Base-by-base conservation (phyloP, 2,888 invertebrate genomes). In the Branchellion lobata region DNA sequence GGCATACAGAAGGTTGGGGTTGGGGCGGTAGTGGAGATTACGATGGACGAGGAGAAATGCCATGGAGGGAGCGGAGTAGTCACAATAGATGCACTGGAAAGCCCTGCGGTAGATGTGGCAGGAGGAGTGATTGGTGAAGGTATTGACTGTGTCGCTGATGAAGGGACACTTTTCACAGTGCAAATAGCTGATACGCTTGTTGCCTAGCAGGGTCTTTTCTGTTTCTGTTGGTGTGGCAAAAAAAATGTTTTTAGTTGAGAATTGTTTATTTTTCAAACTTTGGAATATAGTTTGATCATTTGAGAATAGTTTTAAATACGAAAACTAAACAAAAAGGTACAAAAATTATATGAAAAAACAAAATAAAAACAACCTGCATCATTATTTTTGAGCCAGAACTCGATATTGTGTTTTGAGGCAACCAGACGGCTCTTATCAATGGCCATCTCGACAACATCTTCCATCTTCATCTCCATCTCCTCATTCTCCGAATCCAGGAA, bases 111-210 rank as follows among this genome's bases (percentile, higher is more conserved):
- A n/a, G 27, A 77, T 34, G 36, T 77, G 77, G 57, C 57, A 21
- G 33, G 77, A 61, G n/a, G 53, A 24, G 36, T 77, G 77, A 21
- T 40, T 61, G 24, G 33, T n/a, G n/a, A 77, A 65, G 33, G 33
- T 65, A 21, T 65, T 36, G 14, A 34, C 31, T 27, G 27, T n/a
- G 34, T n/a, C 24, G 2, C 24, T n/a, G 18, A 57, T 31, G 53
- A 77, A 77, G 36, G 77, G 77, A 65, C 77, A 77, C 33, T 36
- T 61, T 21, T 77, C 77, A 77, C 77, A 77, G 27, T 65, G 61
- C 65, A 53, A 77, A 31, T 33, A 65, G 18, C 47, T n/a, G n/a
- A n/a, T n/a, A n/a, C n/a, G n/a, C n/a, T n/a, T n/a, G n/a, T 47
- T 47, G 18, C 47, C 18, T 14, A 47, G 47, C 11, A 18, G 11